Evolutionary conservation across 1,140 invertebrate species (phyloP), one percentile per base, ranked within the genome.

Genomic region (Leptestheria dahalacensis): DNA sequence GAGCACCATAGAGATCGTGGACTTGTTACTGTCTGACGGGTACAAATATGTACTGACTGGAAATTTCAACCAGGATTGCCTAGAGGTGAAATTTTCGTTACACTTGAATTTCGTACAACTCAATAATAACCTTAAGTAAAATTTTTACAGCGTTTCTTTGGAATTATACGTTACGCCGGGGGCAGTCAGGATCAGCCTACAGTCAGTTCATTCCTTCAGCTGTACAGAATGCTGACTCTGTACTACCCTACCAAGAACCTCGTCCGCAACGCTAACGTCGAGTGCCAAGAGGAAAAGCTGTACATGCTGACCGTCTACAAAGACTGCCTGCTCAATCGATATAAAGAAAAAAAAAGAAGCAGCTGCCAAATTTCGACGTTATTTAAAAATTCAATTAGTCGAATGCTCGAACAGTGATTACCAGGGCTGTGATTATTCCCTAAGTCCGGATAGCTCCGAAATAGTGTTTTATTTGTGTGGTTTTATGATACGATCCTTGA

Each of bases 111-210:
- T 6, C 29, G 18, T 10, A 4, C 6, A 48, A 55, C 18, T 4
- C n/a, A 20, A 55, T 25, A 20, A 52, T 52, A 52, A 53, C 25
- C 25, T 55, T 59, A 3, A 24, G 51, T 59, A 53, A 53, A 18
- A 15, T 55, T 52, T 58, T 49, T 52, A 53, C 47, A 59, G 57
- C 50, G 57, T n/a, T 61, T 61, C 41, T 61, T 61, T 59, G 54
- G 60, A 15, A 61, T 29, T 10, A 61, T 61, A 15, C 53, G 33
- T 4, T 54, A 26, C n/a, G 60, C 55, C 6, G 60, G 60, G 21
- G 15, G 53, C 15, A 21, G n/a, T 23, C 57, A 61, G 26, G 51
- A 61, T 9, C 50, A 61, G 28, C 60, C 60, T 15, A 58, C 55
- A 24, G 55, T 55, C 24, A 21, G 53, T 3, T 21, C 54, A 47